A percentile compares a stretch with the other conserved stretches of the same genome.
phyloP scores from a whole-genome alignment of 2,113 vertebrate genomes.

The Ceyx margarethae region DNA sequence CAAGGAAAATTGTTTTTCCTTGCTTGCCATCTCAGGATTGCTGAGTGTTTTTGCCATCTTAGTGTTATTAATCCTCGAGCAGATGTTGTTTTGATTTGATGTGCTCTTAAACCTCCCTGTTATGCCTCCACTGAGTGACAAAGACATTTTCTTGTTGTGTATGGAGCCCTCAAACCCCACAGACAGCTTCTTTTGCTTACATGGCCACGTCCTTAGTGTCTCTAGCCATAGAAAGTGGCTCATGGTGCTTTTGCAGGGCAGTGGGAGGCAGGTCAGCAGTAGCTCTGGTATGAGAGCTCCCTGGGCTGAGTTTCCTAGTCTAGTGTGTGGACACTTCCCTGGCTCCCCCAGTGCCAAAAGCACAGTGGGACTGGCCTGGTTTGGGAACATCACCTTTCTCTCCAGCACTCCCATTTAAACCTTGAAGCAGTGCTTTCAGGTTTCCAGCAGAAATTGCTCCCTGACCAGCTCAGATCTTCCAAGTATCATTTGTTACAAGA shows the following conservation, averaged over 20 bases:
- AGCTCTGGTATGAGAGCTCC: not conserved
- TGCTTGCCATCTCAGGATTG: not conserved
- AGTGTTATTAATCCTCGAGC: no score
- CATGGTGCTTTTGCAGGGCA: not conserved
- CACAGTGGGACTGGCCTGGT: not conserved
- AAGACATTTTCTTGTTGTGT: not conserved
- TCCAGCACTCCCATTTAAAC: not conserved
- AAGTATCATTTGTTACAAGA: not conserved
- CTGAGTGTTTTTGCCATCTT: not conserved
- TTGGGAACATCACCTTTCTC: not conserved
- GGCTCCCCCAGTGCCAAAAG: not conserved
- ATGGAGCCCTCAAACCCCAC: not conserved
- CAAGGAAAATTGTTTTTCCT: not conserved
- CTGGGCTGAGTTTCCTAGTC: not conserved
- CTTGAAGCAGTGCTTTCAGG: not conserved
- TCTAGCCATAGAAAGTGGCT: not conserved
- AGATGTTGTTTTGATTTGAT: not conserved
- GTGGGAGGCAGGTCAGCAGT: not conserved
- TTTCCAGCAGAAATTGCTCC: not conserved
- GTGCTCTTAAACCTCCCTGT: not conserved
- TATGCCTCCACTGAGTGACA: not conserved
- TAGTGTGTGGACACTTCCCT: not conserved
- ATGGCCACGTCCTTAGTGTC: accelerated
- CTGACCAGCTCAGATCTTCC: not conserved
- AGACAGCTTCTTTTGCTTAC: no score